Evolutionary conservation across 2,113 vertebrate species (phyloP).

Genomic region (Pogona vitticeps): DNA sequence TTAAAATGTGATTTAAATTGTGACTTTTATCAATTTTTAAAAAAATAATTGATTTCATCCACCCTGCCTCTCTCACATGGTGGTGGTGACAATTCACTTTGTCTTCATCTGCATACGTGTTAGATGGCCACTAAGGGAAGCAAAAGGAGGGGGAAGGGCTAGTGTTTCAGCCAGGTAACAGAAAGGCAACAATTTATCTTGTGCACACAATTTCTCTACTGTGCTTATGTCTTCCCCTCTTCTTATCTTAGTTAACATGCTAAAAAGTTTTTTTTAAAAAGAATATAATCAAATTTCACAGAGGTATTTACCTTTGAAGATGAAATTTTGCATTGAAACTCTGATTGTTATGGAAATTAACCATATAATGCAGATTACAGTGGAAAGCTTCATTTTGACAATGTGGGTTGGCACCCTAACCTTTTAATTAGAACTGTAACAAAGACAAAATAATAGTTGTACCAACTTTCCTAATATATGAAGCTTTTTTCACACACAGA

Average conservation of each 20-base stretch:
- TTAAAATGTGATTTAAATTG: no score
- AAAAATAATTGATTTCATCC: no score
- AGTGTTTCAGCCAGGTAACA: no score
- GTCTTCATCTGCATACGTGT: not conserved
- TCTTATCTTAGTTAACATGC: not conserved
- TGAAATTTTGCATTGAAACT: not conserved
- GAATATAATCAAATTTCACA: not conserved
- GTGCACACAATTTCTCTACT: not conserved
- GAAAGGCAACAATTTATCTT: not conserved
- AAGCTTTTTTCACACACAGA: not conserved
- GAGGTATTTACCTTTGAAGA: not conserved
- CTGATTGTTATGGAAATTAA: not conserved
- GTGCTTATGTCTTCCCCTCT: not conserved
- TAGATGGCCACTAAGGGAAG: not conserved
- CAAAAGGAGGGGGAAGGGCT: no score
- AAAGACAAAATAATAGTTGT: not conserved
- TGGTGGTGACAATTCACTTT: not conserved
- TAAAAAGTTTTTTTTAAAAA: no score
- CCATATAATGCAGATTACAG: not conserved
- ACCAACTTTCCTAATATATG: not conserved
- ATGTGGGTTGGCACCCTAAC: not conserved
- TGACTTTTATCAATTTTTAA: no score
- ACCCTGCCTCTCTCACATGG: not conserved
- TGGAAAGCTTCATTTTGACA: not conserved
- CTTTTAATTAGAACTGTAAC: not conserved